Evolutionary conservation across 1,140 invertebrate genomes (phyloP).

Genomic region (Elysia chlorotica): DNA sequence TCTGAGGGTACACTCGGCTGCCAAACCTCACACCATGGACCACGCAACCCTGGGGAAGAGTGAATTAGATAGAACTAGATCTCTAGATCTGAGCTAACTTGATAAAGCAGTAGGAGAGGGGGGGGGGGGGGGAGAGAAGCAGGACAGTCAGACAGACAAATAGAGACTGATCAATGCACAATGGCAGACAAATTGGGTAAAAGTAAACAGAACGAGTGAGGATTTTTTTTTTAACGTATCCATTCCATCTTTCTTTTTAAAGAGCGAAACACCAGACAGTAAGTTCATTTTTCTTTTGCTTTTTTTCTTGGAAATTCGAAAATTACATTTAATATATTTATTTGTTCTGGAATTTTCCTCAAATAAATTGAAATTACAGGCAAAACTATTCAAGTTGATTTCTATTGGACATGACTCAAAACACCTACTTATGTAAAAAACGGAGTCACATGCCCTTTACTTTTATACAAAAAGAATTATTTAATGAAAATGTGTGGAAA

Average conservation of each 20-base stretch:
- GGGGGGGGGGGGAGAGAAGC: background rate
- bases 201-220: no score
- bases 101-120: background rate
- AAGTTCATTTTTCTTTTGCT: no score
- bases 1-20: slow-evolving; percentile 61
- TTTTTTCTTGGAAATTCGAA: no score
- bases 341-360: no score
- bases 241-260: no score
- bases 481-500: background rate
- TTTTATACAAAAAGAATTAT: background rate
- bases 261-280: no score
- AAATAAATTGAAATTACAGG: no score
- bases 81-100: background rate
- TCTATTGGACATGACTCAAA: no score
- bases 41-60: slow-evolving; percentile 57
- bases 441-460: background rate
- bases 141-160: background rate
- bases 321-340: no score
- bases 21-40: slow-evolving; percentile 66
- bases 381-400: no score
- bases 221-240: no score
- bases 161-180: background rate
- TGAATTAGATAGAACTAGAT: background rate
- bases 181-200: background rate
- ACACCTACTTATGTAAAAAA: no score